Evolutionary conservation across 2,797 vertebrate species (phyloP), one percentile per base, ranked within the genome.

Genomic region (Enoplosus armatus): DNA sequence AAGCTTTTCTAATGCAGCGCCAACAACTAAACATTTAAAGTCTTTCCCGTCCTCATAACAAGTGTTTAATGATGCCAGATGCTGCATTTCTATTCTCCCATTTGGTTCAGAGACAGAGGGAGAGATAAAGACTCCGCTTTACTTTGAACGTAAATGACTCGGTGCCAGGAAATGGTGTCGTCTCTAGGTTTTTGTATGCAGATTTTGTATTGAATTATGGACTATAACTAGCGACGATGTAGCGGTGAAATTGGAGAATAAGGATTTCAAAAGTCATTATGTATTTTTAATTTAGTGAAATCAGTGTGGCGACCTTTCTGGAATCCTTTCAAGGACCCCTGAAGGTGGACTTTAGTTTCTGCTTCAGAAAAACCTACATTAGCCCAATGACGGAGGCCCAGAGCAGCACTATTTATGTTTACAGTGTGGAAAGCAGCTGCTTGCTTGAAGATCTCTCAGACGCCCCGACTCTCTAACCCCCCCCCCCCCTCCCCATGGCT

Each of bases 61-160:
- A 85, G 89, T 89, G 85, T 85, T 92, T 91, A 90, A 92, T 84
- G 84, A 77, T 58, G 85, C 88, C 92, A 92, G 90, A 91, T 93
- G 93, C 84, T 80, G 69, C 63, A 24, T 85, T 59, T 59, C 82
- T 48, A 47, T 27, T 70, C 79, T 78, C 73, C 74, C 75, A 15
- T 80, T 82, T 68, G 79, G 55, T 81, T 75, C 33, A 16, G 68
- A 79, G 54, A 62, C 79, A 77, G 61, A 80, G 66, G 22, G 27
- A 53, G 63, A 75, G 77, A 85, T 66, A 80, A 65, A 85, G 73
- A 79, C 68, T 41, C 59, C 5, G 33, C 14, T 66, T 82, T 58
- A 80, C 79, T 80, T 73, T 63, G 51, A 79, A 82, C 72, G 66
- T 37, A 55, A 85, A 79, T 55, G 77, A 77, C 47, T 87, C 77